Evolutionary conservation across 1,140 invertebrate genomes (phyloP).

Genomic region (Zaprionus tsacasi): DNA sequence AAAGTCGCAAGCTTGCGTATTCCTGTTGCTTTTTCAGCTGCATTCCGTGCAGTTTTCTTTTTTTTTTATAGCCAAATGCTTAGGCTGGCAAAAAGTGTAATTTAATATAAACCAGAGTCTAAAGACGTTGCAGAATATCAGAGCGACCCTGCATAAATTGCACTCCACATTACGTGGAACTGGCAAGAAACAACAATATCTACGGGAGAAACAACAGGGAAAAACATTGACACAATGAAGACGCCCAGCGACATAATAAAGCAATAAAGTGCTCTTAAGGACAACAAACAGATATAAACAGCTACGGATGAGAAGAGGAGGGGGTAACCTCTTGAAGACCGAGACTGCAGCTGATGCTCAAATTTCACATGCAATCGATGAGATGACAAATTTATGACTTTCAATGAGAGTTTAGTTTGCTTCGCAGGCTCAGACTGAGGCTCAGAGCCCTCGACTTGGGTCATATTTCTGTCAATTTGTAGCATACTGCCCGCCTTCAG

Average conservation of each 20-base stretch:
- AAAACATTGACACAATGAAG: constrained; percentile 52
- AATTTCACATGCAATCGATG: constrained; percentile 83
- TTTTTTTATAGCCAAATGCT: constrained; percentile 26
- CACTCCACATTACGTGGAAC: constrained; percentile 44
- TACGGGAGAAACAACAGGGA: constrained; percentile 13
- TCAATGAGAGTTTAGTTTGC: constrained; percentile 26
- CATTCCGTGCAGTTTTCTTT: constrained; percentile 25
- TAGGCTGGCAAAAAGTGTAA: constrained; percentile 47
- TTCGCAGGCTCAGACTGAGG: neutral
- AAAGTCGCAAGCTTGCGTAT: neutral
- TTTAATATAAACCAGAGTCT: constrained; percentile 36
- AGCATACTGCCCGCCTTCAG: constrained; percentile 22
- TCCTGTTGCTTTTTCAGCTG: constrained; percentile 9
- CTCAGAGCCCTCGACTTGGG: constrained; percentile 37
- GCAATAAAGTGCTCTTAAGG: constrained; percentile 72
- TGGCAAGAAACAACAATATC: constrained; percentile 18
- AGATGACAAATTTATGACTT: constrained; percentile 82
- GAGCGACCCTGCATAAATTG: constrained; percentile 60
- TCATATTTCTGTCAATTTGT: constrained; percentile 82
- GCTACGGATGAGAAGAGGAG: constrained; percentile 31
- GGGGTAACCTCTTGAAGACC: neutral
- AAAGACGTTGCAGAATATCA: constrained; percentile 31
- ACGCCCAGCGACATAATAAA: constrained; percentile 71
- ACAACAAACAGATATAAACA: constrained; percentile 62
- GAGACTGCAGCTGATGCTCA: constrained; percentile 39